Evolutionary conservation across 1,140 invertebrate species (phyloP), one percentile per base, ranked within the genome.

Genomic region (Chlorops oryzae): DNA sequence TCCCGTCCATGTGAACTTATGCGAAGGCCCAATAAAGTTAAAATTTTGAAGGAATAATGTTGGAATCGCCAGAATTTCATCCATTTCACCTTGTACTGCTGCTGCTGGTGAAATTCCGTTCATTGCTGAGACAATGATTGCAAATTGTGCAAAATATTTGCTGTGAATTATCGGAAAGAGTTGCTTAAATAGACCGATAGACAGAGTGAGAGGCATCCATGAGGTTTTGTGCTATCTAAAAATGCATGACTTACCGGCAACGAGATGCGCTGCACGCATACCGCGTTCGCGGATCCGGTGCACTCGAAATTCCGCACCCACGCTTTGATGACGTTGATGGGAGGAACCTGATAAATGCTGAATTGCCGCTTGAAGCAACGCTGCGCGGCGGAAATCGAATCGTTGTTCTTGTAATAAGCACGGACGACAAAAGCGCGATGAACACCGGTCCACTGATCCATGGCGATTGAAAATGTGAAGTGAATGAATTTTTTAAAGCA

Each of bases 371-470:
- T 63, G 13, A 70, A 65, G 23, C 63, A 47, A 43, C 59, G 50
- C 56, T 68, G 64, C 10, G 67, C 62, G 27, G 52, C 47, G 40
- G 59, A 62, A 37, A 70, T 66, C 46, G 65, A 70, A 58, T 70
- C 67, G 50, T 64, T 67, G 47, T 65, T 69, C 51, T 61, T 61
- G 37, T 72, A 69, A 47, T 70, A 70, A 49, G 64, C 62, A 18
- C 59, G 59, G 37, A 70, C 61, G 47, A 67, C 58, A 46, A 63
- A 70, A 28, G 63, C 67, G 28, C 64, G 59, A 59, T 70, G 67
- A 47, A 65, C 63, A 47, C 63, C 63, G 54, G 63, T 65, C 63
- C 63, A 65, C 63, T 65, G 63, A 57, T 65, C 63, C 63, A 65
- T 65, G 56, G 43, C 55, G 47, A 65, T 51, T 58, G 51, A n/a